phyloP scores from a whole-genome alignment of 2,888 invertebrate genomes.

The Villa cingulata region DNA sequence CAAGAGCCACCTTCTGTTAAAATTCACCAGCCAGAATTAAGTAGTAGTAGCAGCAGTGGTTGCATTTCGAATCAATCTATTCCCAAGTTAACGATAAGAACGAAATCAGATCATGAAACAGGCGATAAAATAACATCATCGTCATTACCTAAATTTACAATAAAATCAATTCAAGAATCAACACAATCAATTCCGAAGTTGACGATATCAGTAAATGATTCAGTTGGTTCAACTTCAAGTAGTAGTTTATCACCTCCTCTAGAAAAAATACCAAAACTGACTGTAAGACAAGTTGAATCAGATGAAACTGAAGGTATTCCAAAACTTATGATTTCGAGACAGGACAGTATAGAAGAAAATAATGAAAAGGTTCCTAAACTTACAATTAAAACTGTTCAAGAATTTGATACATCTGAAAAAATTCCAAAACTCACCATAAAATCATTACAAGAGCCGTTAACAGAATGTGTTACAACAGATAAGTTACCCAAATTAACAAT shows the following conservation, averaged over 20 bases:
- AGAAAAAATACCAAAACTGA: slow-evolving; percentile 25
- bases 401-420: slow-evolving; percentile 17
- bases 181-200: slow-evolving; percentile 35
- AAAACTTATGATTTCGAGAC: slow-evolving; percentile 9
- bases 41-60: background rate
- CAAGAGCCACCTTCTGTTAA: slow-evolving; percentile 12
- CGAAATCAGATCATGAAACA: slow-evolving; percentile 6
- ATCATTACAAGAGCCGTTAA: slow-evolving; percentile 14
- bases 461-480: background rate
- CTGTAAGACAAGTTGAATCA: slow-evolving; percentile 20
- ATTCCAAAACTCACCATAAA: slow-evolving; percentile 26
- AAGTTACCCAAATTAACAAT: slow-evolving; percentile 28
- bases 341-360: background rate
- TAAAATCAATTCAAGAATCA: slow-evolving; percentile 13
- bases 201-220: slow-evolving; percentile 37
- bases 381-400: slow-evolving; percentile 22
- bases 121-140: background rate
- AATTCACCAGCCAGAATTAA: background rate
- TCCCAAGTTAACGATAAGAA: slow-evolving; percentile 14
- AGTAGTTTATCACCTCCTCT: slow-evolving; percentile 16
- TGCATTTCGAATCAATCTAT: slow-evolving; percentile 8
- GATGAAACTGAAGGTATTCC: slow-evolving; percentile 6
- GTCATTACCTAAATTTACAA: slow-evolving; percentile 18
- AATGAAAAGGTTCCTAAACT: slow-evolving; percentile 17
- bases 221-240: slow-evolving; percentile 4